Conservation (phyloP, 2,888 invertebrate genomes). For the Matsumyia berberina region DNA sequence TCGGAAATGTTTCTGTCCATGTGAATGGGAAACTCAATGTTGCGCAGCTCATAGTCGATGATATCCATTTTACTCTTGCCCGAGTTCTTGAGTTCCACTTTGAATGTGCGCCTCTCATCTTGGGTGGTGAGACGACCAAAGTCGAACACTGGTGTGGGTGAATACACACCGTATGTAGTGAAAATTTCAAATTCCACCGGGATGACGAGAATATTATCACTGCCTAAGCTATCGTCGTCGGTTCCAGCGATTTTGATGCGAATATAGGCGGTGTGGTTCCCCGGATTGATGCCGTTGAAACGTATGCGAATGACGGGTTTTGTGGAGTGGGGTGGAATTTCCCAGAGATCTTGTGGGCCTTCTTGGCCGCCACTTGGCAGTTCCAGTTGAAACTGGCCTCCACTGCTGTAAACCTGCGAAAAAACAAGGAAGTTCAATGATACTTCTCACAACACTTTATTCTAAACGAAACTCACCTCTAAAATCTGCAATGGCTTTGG, state of each 20-base stretch:
- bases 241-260: slow-evolving; percentile 85
- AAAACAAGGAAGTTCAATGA: background rate
- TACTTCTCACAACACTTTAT: no score
- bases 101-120: slow-evolving; percentile 87
- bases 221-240: slow-evolving; percentile 62
- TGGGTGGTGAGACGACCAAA: slow-evolving; percentile 92
- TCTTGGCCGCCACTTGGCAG: slow-evolving; percentile 91
- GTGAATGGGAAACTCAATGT: slow-evolving; percentile 73
- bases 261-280: slow-evolving; percentile 94
- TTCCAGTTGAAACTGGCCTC: slow-evolving; percentile 95
- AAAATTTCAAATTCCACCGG: slow-evolving; percentile 94
- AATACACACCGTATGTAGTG: slow-evolving; percentile 89
- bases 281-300: slow-evolving; percentile 90
- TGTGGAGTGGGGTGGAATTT: slow-evolving; percentile 94
- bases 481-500: slow-evolving; percentile 92
- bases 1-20: slow-evolving; percentile 79
- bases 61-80: slow-evolving; percentile 76
- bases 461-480: slow-evolving; percentile 85
- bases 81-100: slow-evolving; percentile 82
- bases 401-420: slow-evolving; percentile 91
- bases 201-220: slow-evolving; percentile 87
- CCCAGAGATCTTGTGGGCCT: slow-evolving; percentile 94
- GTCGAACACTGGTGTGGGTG: slow-evolving; percentile 91
- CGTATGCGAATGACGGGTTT: slow-evolving; percentile 94
- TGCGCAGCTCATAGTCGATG: slow-evolving; percentile 75